Evolutionary conservation across 1,140 invertebrate genomes (phyloP).

Genomic region (Acromyrmex heyeri): DNA sequence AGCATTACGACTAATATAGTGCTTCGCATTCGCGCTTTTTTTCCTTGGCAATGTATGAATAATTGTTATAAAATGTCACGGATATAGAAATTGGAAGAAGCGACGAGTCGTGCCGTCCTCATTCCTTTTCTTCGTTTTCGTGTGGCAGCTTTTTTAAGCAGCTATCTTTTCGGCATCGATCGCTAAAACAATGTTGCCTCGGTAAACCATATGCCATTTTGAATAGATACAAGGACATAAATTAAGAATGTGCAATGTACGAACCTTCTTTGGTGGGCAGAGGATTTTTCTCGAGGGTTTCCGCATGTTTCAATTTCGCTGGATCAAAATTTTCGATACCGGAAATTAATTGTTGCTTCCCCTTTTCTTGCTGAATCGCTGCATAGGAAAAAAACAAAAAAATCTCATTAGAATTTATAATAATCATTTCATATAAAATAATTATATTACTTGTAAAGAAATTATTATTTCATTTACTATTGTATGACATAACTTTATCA

Average conservation of each 20-base stretch:
- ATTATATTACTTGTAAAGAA: background rate
- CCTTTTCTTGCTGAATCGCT: slow-evolving; percentile 96
- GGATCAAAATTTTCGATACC: slow-evolving; percentile 96
- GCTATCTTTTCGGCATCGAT: slow-evolving; percentile 81
- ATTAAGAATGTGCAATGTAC: background rate
- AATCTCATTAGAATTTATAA: slow-evolving; percentile 23
- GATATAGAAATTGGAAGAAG: slow-evolving; percentile 83
- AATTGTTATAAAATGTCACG: slow-evolving; percentile 82
- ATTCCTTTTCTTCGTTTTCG: slow-evolving; percentile 65
- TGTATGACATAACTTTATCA: background rate
- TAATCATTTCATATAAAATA: background rate
- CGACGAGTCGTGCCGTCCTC: slow-evolving; percentile 73
- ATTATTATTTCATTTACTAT: background rate
- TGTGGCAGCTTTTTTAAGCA: slow-evolving; percentile 70
- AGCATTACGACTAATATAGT: slow-evolving; percentile 76
- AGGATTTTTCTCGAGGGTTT: slow-evolving; percentile 96
- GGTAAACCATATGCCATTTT: slow-evolving; percentile 7
- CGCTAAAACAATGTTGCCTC: slow-evolving; percentile 72
- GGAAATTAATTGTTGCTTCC: slow-evolving; percentile 93
- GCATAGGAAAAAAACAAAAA: slow-evolving; percentile 67
- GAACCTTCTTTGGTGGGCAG: slow-evolving; percentile 91
- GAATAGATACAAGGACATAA: background rate
- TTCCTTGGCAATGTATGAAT: slow-evolving; percentile 80
- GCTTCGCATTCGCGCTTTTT: slow-evolving; percentile 72
- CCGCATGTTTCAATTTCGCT: slow-evolving; percentile 94